Percentiles rank a stretch among this genome's conserved stretches.
phyloP scores from a whole-genome alignment of 2,888 invertebrate species.

The Epinotia brunnichana region DNA sequence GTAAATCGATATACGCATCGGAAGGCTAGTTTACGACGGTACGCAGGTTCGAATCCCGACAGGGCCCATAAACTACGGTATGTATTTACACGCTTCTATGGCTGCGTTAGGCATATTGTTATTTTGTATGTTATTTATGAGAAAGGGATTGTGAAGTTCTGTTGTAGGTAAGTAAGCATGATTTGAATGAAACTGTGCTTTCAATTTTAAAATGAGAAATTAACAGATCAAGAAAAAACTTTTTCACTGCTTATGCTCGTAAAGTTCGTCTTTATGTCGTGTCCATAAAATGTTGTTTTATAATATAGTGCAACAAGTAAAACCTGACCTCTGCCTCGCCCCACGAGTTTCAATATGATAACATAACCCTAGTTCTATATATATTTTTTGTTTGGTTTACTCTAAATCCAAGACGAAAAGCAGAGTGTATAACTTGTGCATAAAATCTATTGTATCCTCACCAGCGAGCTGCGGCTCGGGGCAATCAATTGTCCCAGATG shows the following conservation, averaged over 20 bases:
- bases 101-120: slow-evolving; percentile 14
- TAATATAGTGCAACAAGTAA: too few species aligned
- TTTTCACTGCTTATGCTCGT: too few species aligned
- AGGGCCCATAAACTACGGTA: slow-evolving; percentile 16
- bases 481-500: too few species aligned
- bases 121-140: slow-evolving; percentile 25
- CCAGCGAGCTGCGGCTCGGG: too few species aligned
- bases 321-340: too few species aligned
- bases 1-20: slow-evolving; percentile 28
- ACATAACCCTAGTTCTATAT: too few species aligned
- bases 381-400: too few species aligned
- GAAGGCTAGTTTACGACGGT: slow-evolving; percentile 31
- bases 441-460: too few species aligned
- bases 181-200: neutral
- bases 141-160: neutral
- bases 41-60: slow-evolving; percentile 23
- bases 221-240: neutral
- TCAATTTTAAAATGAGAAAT: neutral
- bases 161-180: neutral
- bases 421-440: neutral
- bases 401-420: neutral
- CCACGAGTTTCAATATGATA: too few species aligned
- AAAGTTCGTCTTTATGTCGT: too few species aligned
- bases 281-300: too few species aligned
- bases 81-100: slow-evolving; percentile 23